A percentile compares a stretch with the other conserved stretches of the same genome.
These are phyloP conservation scores for Zaprionus nigranus DNA, from an alignment of 1,140 invertebrate species.

Conservation along the genomic window DNA sequence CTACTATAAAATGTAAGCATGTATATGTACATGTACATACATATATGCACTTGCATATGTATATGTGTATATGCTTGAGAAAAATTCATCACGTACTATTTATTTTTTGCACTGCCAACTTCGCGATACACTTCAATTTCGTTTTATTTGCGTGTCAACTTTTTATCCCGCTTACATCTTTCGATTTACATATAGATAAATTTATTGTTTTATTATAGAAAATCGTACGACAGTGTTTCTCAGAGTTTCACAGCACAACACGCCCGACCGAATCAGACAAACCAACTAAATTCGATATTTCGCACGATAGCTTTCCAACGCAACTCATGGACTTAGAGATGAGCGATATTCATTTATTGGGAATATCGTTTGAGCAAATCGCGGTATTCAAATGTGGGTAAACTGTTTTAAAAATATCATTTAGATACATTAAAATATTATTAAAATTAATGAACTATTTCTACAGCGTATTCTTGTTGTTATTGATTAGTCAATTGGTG, in stretches of 20 bases:
- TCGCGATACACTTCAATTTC: conserved; percentile 23
- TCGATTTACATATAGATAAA: conserved; percentile 30
- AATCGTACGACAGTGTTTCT: conserved; percentile 22
- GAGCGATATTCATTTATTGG: not conserved
- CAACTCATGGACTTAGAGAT: conserved; percentile 14
- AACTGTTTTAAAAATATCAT: not conserved
- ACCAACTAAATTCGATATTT: conserved; percentile 42
- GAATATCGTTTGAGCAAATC: not conserved
- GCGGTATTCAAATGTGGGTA: not conserved
- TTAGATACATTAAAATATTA: not conserved
- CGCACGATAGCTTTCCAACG: conserved; percentile 17
- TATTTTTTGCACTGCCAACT: conserved; percentile 32
- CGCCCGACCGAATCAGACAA: conserved; percentile 45
- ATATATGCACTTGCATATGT: conserved; percentile 1
- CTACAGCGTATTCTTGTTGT: not conserved
- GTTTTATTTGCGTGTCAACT: conserved; percentile 30
- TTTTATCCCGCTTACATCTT: conserved; percentile 41
- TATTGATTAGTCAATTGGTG: not conserved
- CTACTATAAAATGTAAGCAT: conserved; percentile 42
- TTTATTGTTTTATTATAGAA: conserved; percentile 27
- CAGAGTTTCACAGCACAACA: conserved; percentile 36
- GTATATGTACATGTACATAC: conserved; percentile 1
- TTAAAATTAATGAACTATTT: not conserved
- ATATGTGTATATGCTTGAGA: conserved; percentile 14
- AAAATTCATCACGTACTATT: conserved; percentile 42